Evolutionary conservation across 2,113 vertebrate species (phyloP).

Genomic region (Felis catus): DNA sequence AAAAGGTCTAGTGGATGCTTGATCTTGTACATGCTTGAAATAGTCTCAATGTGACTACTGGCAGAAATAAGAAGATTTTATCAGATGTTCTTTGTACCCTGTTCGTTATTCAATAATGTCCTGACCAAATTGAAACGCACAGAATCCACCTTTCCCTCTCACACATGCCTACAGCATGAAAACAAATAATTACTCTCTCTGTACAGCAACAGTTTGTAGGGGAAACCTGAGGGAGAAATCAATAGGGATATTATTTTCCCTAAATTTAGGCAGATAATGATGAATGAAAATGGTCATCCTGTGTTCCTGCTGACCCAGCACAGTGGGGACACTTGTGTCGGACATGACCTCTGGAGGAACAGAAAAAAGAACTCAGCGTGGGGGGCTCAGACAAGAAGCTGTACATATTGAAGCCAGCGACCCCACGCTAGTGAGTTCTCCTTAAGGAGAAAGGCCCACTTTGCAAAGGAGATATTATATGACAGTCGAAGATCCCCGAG

Average conservation of each 20-base stretch:
- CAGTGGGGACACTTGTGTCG: conserved; percentile 88
- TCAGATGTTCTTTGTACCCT: conserved; percentile 36
- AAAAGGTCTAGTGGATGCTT: conserved; percentile 10
- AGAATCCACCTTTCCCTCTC: conserved; percentile 29
- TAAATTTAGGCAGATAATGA: conserved; percentile 69
- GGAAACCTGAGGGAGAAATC: conserved; percentile 57
- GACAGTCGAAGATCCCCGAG: neutral
- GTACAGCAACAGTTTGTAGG: neutral
- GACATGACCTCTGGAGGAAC: conserved; percentile 83
- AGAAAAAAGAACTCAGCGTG: conserved; percentile 83
- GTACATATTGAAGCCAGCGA: conserved; percentile 66
- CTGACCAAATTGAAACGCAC: conserved; percentile 70
- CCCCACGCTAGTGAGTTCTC: conserved; percentile 38
- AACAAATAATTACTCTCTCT: neutral
- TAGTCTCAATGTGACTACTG: neutral
- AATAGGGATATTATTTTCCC: conserved; percentile 59
- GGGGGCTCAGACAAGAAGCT: conserved; percentile 77
- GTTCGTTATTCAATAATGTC: conserved; percentile 64
- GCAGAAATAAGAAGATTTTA: conserved; percentile 63
- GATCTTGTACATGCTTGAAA: conserved; percentile 41
- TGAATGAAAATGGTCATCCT: conserved; percentile 71
- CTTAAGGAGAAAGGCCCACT: conserved; percentile 54
- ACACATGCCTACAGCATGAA: conserved; percentile 44
- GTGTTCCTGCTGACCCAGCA: conserved; percentile 87
- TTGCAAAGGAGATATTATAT: neutral